Conservation (phyloP, 2,797 vertebrate genomes). For the Trematomus bernacchii region DNA sequence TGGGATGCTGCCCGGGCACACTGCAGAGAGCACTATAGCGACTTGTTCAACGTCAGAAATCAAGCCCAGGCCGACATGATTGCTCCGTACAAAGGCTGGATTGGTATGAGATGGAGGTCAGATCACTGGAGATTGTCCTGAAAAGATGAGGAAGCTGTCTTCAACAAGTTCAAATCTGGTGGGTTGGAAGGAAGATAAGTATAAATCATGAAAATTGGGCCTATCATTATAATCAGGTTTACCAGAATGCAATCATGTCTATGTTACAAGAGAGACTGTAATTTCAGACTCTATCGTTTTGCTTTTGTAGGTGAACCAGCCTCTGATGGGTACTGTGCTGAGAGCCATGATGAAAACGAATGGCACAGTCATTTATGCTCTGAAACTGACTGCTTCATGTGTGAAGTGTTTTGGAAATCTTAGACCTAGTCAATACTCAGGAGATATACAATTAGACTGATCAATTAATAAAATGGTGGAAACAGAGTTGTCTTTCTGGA, state of each 20-base stretch:
- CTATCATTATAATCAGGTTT: background rate
- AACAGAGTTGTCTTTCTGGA: too few relatives aligned
- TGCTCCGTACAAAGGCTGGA: background rate
- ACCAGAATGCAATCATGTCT: background rate
- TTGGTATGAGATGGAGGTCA: accelerated
- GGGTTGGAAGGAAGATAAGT: background rate
- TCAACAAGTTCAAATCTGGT: accelerated
- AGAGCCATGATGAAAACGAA: accelerated
- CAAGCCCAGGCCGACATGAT: accelerated
- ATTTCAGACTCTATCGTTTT: background rate
- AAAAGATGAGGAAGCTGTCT: accelerated
- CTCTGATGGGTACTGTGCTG: accelerated
- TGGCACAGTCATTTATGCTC: accelerated
- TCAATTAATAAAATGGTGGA: too few relatives aligned
- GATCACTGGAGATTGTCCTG: background rate
- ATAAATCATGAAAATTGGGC: too few relatives aligned
- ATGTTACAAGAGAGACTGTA: background rate
- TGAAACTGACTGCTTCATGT: accelerated
- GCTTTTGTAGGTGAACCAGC: background rate
- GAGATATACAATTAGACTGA: too few relatives aligned
- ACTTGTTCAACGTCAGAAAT: slow-evolving; percentile 1
- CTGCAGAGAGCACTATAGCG: accelerated
- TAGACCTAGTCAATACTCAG: too few relatives aligned
- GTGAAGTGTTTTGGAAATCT: too few relatives aligned
- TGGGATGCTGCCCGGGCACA: accelerated